phyloP scores from a whole-genome alignment of 2,113 vertebrate genomes.

The Notarius lentiginosus region DNA sequence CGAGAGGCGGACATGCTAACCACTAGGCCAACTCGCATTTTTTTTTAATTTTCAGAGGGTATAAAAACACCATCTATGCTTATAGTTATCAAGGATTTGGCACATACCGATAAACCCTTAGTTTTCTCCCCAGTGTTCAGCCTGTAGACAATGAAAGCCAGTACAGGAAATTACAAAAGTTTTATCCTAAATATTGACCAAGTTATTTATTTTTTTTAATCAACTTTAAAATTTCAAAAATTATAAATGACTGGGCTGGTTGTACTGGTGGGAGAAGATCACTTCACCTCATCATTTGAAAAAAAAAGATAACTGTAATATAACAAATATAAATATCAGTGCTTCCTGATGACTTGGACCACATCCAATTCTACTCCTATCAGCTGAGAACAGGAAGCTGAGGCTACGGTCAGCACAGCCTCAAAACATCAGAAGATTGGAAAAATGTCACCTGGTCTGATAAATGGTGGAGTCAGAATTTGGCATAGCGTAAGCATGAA shows the following conservation, averaged over 20 bases:
- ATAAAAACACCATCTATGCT: background rate
- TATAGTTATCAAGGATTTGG: background rate
- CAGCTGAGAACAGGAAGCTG: background rate
- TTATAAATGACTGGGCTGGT: background rate
- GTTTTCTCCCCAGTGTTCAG: background rate
- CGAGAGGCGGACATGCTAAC: no score
- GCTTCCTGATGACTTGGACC: background rate
- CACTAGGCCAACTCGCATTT: no score
- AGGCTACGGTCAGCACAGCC: background rate
- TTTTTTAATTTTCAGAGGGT: background rate
- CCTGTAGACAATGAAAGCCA: background rate
- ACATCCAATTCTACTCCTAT: background rate
- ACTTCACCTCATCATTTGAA: background rate
- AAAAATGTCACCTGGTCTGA: background rate
- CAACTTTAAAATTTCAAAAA: background rate
- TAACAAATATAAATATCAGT: background rate
- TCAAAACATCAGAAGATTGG: background rate
- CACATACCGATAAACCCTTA: background rate
- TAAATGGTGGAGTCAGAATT: background rate
- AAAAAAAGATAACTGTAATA: background rate
- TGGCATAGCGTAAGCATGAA: background rate
- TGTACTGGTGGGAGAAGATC: background rate
- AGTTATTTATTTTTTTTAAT: background rate
- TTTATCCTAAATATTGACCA: background rate
- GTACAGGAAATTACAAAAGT: background rate